phyloP scores from a whole-genome alignment of 2,888 invertebrate species.

The Philereme transversata region DNA sequence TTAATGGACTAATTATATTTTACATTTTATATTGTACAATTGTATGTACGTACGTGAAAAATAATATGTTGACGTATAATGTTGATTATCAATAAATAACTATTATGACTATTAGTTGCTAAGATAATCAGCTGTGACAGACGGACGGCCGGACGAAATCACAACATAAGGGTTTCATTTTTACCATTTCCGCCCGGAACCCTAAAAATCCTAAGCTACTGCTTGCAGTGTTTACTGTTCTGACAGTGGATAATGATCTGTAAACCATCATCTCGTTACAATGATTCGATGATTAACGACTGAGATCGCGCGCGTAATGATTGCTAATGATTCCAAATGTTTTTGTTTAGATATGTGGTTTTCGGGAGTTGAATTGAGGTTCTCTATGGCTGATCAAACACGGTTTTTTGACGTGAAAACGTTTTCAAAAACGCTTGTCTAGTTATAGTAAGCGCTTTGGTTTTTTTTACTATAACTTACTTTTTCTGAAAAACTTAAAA shows the following conservation, averaged over 20 bases:
- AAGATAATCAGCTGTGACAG: no score
- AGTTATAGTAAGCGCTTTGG: no score
- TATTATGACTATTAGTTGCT: no score
- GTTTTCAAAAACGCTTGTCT: not conserved
- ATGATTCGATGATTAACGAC: constrained; percentile 64
- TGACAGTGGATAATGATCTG: constrained; percentile 57
- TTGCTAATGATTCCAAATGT: constrained; percentile 75
- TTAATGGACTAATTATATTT: no score
- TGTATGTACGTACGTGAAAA: no score
- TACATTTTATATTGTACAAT: no score
- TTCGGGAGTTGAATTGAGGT: constrained; percentile 39
- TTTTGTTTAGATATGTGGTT: constrained; percentile 57
- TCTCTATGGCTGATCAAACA: constrained; percentile 18
- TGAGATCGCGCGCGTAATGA: constrained; percentile 70
- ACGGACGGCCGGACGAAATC: no score
- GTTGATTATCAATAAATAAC: no score
- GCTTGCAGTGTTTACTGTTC: not conserved
- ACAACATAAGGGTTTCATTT: no score
- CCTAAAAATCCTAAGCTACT: not conserved
- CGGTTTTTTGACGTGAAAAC: not conserved
- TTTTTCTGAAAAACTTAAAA: no score
- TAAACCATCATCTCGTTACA: constrained; percentile 51
- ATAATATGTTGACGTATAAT: no score
- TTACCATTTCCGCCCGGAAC: no score
- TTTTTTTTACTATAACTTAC: not conserved